Evolutionary conservation across 2,888 invertebrate genomes (phyloP).

Genomic region (Drosophila testacea): DNA sequence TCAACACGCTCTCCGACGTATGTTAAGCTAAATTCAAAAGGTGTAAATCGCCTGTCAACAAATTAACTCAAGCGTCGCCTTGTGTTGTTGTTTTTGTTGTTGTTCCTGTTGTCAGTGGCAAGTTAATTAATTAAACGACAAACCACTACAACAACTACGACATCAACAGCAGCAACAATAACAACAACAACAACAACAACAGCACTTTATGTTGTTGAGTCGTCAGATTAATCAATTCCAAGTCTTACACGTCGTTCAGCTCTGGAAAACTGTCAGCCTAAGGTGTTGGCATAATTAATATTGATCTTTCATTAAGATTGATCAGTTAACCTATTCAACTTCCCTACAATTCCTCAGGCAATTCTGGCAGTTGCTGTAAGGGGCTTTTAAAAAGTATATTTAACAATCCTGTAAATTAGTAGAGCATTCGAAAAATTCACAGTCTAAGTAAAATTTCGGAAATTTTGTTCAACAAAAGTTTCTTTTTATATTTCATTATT

Average conservation of each 20-base stretch:
- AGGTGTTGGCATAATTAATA: slow-evolving; percentile 78
- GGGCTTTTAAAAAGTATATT: neutral
- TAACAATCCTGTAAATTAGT: slow-evolving; percentile 28
- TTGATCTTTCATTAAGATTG: slow-evolving; percentile 62
- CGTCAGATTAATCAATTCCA: slow-evolving; percentile 76
- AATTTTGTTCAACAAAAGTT: too few species aligned
- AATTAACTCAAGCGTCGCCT: slow-evolving; percentile 66
- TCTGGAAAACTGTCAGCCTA: slow-evolving; percentile 61
- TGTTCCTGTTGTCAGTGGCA: slow-evolving; percentile 50
- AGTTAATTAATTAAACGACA: slow-evolving; percentile 68
- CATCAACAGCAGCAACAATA: slow-evolving; percentile 18
- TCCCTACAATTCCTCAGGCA: neutral
- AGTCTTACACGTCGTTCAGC: slow-evolving; percentile 46
- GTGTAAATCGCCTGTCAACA: slow-evolving; percentile 77
- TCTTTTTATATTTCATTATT: too few species aligned
- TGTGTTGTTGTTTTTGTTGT: slow-evolving; percentile 24
- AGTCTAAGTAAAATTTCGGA: too few species aligned
- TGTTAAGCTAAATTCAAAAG: slow-evolving; percentile 57
- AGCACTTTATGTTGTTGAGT: slow-evolving; percentile 56
- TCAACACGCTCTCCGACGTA: slow-evolving; percentile 44
- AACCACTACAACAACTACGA: slow-evolving; percentile 38
- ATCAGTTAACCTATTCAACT: slow-evolving; percentile 26
- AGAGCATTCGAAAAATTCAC: neutral
- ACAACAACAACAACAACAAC: slow-evolving; percentile 34
- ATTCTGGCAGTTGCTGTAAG: neutral